A percentile compares a stretch with the other conserved stretches of the same genome.
These are phyloP conservation scores for Loris lydekkerianus DNA, from an alignment of 2,797 vertebrate species.

Conservation along the genomic window DNA sequence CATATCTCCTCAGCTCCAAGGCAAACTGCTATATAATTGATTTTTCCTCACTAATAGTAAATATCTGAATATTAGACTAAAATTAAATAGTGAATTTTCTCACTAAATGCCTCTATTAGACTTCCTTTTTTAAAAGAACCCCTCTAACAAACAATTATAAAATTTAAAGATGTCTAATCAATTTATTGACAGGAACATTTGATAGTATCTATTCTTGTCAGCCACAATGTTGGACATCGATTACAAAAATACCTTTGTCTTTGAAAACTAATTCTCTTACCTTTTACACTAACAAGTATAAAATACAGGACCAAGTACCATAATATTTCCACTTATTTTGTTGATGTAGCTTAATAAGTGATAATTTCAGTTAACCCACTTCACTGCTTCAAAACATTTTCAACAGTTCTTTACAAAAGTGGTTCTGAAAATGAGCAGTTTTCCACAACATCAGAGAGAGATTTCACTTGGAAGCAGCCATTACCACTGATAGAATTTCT, in stretches of 20 bases:
- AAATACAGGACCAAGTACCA: background rate
- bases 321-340: slow-evolving; percentile 34
- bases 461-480: background rate
- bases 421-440: slow-evolving; percentile 4
- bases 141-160: background rate
- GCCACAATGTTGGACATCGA: background rate
- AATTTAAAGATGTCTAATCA: background rate
- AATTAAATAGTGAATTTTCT: background rate
- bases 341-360: background rate
- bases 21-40: background rate
- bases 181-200: background rate
- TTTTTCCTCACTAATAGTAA: background rate
- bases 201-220: background rate
- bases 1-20: background rate
- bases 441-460: background rate
- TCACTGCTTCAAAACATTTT: slow-evolving; percentile 9
- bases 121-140: background rate
- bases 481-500: slow-evolving; percentile 56
- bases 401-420: slow-evolving; percentile 40
- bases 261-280: background rate
- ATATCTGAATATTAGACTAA: background rate
- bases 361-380: background rate
- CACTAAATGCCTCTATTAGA: background rate
- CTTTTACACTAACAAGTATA: background rate
- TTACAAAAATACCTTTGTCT: background rate